Base-by-base conservation (phyloP, 2,797 vertebrate species). In the Coregonus suidteri region DNA sequence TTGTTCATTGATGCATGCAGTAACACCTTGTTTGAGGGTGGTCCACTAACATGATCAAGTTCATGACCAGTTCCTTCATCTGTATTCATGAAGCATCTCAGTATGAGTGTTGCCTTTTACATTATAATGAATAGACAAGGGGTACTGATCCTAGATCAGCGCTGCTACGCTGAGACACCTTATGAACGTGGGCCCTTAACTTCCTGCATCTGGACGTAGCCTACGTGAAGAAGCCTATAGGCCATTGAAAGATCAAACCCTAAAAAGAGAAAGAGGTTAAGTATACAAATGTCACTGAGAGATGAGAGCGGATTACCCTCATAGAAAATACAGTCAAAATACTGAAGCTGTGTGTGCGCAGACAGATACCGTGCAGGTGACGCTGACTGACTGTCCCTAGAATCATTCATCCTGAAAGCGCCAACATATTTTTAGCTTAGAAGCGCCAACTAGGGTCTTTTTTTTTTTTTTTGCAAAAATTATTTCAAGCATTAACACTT, bases 161-260 rank as follows among this genome's bases (percentile, higher is more conserved):
- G 11, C 9, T 47, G 41, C 41, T 47, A 47, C 2, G 41, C 41
- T 47, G 41, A 47, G 41, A 47, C 41, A 47, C 41, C 0, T 47
- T 13, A 47, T 47, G 9, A 13, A 47, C 41, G 13, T 64, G 59
- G 59, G 59, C 59, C 56, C 2, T 6, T 18, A 59, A 59, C n/a
- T 25, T 65, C 25, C 9, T 65, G 11, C 13, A 65, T 59, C 56
- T 4, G 14, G 30, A 31, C 11, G 98, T 98, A 99, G 98, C 97
- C 97, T 99, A 98, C 84, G 96, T 97, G 97, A 31, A 65, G 9
- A 4, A 34, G 98, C 97, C 99, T 97, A 97, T 99, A 65, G 20
- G 11, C 25, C 62, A 65, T 31, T 65, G 62, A 31, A 65, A 65
- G 20, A 31, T 25, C 20, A 66, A 30, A 14, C 64, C 1, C 54